Base-by-base conservation (phyloP, 2,888 invertebrate species). In the Noctuana brunneofusca region DNA sequence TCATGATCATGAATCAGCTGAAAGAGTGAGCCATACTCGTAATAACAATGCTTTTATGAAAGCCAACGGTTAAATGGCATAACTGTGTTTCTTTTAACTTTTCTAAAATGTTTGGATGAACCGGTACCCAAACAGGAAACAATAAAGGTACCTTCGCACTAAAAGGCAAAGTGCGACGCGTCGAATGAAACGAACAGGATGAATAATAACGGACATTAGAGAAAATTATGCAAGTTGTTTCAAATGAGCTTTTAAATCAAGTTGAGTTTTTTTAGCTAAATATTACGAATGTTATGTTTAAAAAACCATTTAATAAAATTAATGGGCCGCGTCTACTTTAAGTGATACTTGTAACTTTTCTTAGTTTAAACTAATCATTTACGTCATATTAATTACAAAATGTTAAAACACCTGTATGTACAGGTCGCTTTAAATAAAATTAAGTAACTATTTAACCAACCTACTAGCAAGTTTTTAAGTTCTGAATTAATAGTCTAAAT, bases 1-100 rank as follows among this genome's bases (percentile, higher is more conserved):
- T 62, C 62, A 30, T 50, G 62, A 62, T 56, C 55, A 62, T 56
- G 62, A 62, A 62, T 62, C 62, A 62, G 62, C 49, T 62, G 62
- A 62, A 62, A 62, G 55, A 56, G 46, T 55, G 35, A 43, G 53
- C 60, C 46, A 54, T 53, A 48, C 49, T 24, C n/a, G 14, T n/a
- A 56, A 49, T 35, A 62, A 62, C 55, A 62, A 56, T 55, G 49
- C 62, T 55, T 62, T 62, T 62, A 62, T 62, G 55, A 62, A 56
- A 56, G 62, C 49, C 38, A 56, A 56, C 55, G 55, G 49, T 62
- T 56, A 62, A 62, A 38, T 50, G 62, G 55, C 46, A 60, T 60
- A 60, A 60, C 54, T 60, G 60, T 55, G 53, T 62, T 62, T 55
- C 49, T 62, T 54, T 32, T 48, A 49, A 55, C 27, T 55, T 62